Percentiles rank a stretch among this genome's conserved stretches.
These are phyloP conservation scores for Drosophila lacicola DNA, from an alignment of 2,888 invertebrate species.

Conservation along the genomic window DNA sequence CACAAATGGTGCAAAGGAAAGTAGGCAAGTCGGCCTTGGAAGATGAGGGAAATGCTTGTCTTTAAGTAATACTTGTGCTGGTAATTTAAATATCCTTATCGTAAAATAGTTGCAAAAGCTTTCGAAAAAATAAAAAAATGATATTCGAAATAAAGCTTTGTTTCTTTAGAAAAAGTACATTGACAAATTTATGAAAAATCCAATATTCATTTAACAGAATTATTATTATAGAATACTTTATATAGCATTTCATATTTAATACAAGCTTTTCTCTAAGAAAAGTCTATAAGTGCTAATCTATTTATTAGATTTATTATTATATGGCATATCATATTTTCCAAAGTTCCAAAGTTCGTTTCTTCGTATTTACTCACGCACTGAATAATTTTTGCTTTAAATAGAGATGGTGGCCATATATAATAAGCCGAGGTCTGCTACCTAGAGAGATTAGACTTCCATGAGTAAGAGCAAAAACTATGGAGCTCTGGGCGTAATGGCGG, in stretches of 20 bases:
- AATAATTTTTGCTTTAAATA: conserved; percentile 28
- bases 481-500: conserved; percentile 67
- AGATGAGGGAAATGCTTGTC: not conserved
- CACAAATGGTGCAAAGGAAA: not conserved
- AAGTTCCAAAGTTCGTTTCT: not conserved
- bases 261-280: conserved; percentile 9
- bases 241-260: not conserved
- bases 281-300: not conserved
- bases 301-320: not conserved
- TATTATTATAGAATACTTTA: not conserved
- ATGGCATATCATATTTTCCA: no score
- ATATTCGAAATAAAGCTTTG: no score
- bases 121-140: no score
- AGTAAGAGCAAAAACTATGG: conserved; percentile 19
- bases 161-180: no score
- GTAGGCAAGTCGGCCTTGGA: not conserved
- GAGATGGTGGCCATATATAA: conserved; percentile 17
- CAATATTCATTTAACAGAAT: no score
- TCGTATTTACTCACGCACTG: not conserved
- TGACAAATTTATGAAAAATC: no score
- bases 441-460: conserved; percentile 28
- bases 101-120: no score
- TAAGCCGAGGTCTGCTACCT: not conserved
- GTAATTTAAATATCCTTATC: no score
- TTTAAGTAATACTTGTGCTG: no score